A percentile compares a stretch with the other conserved stretches of the same genome.
Evolutionary conservation across 2,797 vertebrate genomes (phyloP).

Genomic region (Scarus forsteni): DNA sequence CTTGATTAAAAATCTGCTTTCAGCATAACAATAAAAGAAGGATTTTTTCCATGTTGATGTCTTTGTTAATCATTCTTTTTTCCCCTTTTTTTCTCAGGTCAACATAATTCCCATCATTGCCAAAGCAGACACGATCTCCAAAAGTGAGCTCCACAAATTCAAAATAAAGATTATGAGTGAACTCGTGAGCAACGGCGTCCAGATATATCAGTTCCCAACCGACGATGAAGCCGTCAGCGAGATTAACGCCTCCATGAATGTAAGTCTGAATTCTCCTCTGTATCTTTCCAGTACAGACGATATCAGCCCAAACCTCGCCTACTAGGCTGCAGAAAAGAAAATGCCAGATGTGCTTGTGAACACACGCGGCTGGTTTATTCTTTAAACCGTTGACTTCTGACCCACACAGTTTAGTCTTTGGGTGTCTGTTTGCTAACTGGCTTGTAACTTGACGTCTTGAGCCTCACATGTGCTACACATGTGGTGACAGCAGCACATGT

Average conservation of each 20-base stretch:
- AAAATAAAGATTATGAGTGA: slow-evolving; percentile 99
- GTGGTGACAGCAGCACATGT: slow-evolving; percentile 20
- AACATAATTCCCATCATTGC: slow-evolving; percentile 99
- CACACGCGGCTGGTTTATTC: not conserved
- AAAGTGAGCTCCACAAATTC: slow-evolving; percentile 98
- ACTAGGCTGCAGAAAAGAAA: not conserved
- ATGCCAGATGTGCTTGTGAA: not conserved
- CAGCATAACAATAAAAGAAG: not conserved
- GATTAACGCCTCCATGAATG: slow-evolving; percentile 98
- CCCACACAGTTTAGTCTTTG: not conserved
- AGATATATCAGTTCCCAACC: slow-evolving; percentile 99
- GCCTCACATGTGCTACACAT: slow-evolving; percentile 37
- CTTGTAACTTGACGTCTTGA: not conserved
- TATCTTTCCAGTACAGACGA: not conserved
- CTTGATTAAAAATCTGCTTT: slow-evolving; percentile 3
- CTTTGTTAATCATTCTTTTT: not conserved
- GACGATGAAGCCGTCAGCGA: slow-evolving; percentile 95
- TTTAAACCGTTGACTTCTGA: too few relatives aligned
- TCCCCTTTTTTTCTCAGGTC: slow-evolving; percentile 82
- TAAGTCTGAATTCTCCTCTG: slow-evolving; percentile 76
- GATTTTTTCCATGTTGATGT: not conserved
- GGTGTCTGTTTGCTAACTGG: not conserved
- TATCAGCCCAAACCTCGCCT: not conserved
- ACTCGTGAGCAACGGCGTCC: slow-evolving; percentile 97
- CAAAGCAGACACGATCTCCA: slow-evolving; percentile 98